These are phyloP conservation scores for Dilophus febrilis DNA, from an alignment of 2,888 invertebrate genomes.

Conservation along the genomic window DNA sequence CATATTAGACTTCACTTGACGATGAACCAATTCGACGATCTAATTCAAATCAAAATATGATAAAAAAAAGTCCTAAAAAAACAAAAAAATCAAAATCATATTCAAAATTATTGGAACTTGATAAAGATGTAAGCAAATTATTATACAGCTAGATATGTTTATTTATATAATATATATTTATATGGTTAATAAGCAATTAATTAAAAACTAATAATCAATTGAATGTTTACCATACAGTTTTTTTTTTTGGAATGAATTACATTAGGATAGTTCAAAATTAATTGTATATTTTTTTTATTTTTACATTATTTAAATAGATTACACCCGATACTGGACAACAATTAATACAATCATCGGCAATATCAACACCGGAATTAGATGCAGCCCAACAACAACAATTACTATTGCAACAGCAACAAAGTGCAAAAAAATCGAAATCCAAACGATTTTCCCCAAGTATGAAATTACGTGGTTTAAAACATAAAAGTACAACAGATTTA, in stretches of 20 bases:
- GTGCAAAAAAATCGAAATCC: conserved; percentile 23
- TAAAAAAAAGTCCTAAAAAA: conserved; percentile 25
- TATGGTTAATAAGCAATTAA: no score
- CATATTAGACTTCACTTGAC: conserved; percentile 10
- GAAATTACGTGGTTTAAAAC: conserved; percentile 21
- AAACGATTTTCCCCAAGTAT: conserved; percentile 24
- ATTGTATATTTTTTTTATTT: no score
- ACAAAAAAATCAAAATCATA: conserved; percentile 40
- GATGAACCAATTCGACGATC: conserved; percentile 33
- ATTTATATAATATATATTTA: no score
- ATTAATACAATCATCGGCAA: conserved; percentile 24
- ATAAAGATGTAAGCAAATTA: conserved; percentile 30
- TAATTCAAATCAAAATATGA: conserved; percentile 38
- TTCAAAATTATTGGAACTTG: conserved; percentile 36
- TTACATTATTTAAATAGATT: conserved; percentile 15
- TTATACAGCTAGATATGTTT: no score
- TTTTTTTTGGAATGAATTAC: no score
- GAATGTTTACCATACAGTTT: no score
- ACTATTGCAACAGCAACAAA: background rate
- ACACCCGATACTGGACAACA: conserved; percentile 24
- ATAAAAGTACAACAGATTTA: conserved; percentile 7
- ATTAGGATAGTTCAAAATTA: no score
- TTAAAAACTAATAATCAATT: no score
- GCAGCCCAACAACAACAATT: background rate
- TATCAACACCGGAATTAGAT: conserved; percentile 7